Percentiles rank a stretch among this genome's conserved stretches.
Conservation (phyloP, 2,797 vertebrate species). For the Orestias chungarensis region DNA sequence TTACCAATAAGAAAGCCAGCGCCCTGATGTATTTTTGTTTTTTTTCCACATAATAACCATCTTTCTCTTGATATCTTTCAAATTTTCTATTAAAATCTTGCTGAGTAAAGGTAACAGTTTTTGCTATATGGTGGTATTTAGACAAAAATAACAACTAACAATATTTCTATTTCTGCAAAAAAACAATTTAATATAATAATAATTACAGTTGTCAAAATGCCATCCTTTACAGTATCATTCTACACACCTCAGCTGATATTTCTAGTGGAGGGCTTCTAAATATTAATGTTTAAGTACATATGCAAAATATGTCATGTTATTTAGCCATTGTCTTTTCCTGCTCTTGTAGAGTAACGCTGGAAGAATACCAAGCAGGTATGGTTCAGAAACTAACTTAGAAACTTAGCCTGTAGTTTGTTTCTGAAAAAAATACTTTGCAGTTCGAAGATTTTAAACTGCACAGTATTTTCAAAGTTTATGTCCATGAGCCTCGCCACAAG, state of each 20-base stretch:
- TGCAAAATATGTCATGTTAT: background rate
- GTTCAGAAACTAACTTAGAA: too few relatives aligned
- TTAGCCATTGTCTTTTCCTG: background rate
- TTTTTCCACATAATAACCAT: conserved; percentile 21
- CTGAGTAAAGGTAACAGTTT: background rate
- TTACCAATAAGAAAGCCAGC: background rate
- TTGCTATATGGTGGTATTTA: background rate
- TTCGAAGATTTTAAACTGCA: too few relatives aligned
- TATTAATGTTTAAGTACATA: background rate
- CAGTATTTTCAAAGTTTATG: background rate
- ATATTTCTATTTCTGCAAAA: too few relatives aligned
- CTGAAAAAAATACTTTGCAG: too few relatives aligned
- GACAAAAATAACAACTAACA: background rate
- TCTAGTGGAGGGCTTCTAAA: background rate
- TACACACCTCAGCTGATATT: background rate
- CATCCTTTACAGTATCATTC: background rate
- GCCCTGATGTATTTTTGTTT: conserved; percentile 3
- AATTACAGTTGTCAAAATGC: background rate
- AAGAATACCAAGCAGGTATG: too few relatives aligned
- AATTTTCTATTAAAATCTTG: too few relatives aligned
- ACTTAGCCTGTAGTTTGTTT: too few relatives aligned
- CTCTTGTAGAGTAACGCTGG: too few relatives aligned
- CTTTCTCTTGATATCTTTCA: conserved; percentile 21
- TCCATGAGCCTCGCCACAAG: too few relatives aligned
- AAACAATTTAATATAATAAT: background rate